Percentiles rank a stretch among this genome's conserved stretches.
Evolutionary conservation across 2,888 invertebrate genomes (phyloP).

Genomic region (Trypoxylon attenuatum): DNA sequence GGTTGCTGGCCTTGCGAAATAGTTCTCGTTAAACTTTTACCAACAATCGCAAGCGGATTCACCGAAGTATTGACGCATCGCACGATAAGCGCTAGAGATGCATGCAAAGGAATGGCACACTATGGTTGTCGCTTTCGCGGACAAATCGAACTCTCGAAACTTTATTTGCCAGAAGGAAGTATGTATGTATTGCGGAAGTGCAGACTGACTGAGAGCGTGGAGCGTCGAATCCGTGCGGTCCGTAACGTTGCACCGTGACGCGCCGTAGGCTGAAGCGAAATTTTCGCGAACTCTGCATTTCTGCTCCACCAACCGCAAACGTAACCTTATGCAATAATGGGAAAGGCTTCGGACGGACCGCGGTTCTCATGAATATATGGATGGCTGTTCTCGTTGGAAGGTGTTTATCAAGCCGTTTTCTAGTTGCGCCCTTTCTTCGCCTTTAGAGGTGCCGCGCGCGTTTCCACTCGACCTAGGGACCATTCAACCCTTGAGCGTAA

Average conservation of each 20-base stretch:
- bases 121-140: neutral
- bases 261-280: constrained; percentile 34
- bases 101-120: too few species aligned
- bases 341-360: constrained; percentile 58
- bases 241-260: too few species aligned
- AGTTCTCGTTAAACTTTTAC: constrained; percentile 12
- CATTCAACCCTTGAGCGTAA: constrained; percentile 22
- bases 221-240: constrained; percentile 33
- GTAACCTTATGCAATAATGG: constrained; percentile 65
- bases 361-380: constrained; percentile 66
- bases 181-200: constrained; percentile 29
- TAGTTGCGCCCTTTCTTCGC: constrained; percentile 60
- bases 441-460: too few species aligned
- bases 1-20: neutral
- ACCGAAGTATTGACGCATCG: neutral
- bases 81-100: neutral
- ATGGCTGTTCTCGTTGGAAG: constrained; percentile 63
- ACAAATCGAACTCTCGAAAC: constrained; percentile 25
- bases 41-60: neutral
- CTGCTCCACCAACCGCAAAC: constrained; percentile 60
- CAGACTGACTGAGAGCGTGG: constrained; percentile 25
- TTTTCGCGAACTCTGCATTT: constrained; percentile 55
- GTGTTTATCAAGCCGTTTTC: constrained; percentile 68
- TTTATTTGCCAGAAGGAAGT: constrained; percentile 11
- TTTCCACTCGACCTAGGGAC: constrained; percentile 26